Evolutionary conservation across 2,797 vertebrate species (phyloP), one percentile per base, ranked within the genome.

Genomic region (Melanogrammus aeglefinus): DNA sequence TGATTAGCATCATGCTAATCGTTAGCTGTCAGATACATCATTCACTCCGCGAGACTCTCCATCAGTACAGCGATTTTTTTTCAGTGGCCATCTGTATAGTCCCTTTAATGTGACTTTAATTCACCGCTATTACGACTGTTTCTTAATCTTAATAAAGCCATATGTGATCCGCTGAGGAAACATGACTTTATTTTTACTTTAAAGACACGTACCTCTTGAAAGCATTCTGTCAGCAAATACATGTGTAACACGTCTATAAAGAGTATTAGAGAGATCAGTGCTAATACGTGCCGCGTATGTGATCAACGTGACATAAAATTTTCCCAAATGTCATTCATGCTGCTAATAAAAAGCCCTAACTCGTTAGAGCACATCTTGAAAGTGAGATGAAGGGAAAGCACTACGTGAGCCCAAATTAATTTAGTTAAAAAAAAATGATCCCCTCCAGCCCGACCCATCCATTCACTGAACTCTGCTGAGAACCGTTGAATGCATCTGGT

Each of bases 201-300:
- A 69, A 86, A 88, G 82, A 88, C 78, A 85, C 84, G 88, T 88
- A 90, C 84, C 89, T 87, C 84, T 83, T 85, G 87, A 92, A 93
- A 92, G 82, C 83, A 89, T 93, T 91, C 88, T 90, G 89, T 94
- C 93, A 94, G 92, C 93, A 92, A 84, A 88, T 83, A 78, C 78
- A 84, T 89, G 87, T 27, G 88, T 92, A 93, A 89, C 91, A 90
- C 84, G 82, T 89, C 87, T 75, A 78, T 79, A 76, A 79, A 82
- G 78, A 82, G 88, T 90, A 94, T 94, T 91, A 90, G 89, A 92
- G 92, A 92, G 86, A 81, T 81, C 39, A 38, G 79, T 88, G 88
- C 89, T 90, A 89, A 86, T 87, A 88, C 83, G 86, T 73, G 82
- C 76, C 71, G 6, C 5, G 75, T 88, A 87, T 91, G 89, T 85